Evolutionary conservation across 2,113 vertebrate species (phyloP).

Genomic region (Meles meles): DNA sequence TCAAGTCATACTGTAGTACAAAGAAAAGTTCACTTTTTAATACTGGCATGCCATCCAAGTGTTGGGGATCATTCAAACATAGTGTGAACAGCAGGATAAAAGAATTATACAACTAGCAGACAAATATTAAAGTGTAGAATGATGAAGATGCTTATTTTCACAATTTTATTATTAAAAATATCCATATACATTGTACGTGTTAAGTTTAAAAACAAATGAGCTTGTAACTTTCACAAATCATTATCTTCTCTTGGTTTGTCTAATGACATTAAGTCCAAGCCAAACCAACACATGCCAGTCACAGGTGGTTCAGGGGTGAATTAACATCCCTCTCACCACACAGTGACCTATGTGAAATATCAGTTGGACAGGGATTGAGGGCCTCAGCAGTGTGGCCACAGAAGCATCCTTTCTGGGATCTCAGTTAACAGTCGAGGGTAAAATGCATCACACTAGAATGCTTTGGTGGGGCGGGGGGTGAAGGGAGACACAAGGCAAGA

Average conservation of each 20-base stretch:
- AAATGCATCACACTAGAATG: not conserved
- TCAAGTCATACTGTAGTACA: not conserved
- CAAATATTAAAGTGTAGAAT: not conserved
- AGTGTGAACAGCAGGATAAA: not conserved
- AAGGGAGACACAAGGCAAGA: not conserved
- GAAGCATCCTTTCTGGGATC: not conserved
- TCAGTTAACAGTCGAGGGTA: not conserved
- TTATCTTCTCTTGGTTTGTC: not conserved
- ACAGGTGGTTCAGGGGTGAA: constrained; percentile 21
- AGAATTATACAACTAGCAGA: not conserved
- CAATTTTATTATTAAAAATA: not conserved
- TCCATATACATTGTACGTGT: not conserved
- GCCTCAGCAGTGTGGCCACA: not conserved
- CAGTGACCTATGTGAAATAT: not conserved
- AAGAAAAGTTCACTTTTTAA: constrained; percentile 17
- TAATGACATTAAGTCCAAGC: not conserved
- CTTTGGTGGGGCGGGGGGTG: not conserved
- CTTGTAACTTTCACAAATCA: not conserved
- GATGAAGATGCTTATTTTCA: not conserved
- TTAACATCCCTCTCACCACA: not conserved
- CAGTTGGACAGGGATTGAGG: too few species aligned
- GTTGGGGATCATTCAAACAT: not conserved
- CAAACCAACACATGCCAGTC: not conserved
- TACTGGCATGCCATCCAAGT: not conserved
- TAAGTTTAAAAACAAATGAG: not conserved